Evolutionary conservation across 1,140 invertebrate species (phyloP).

Genomic region (Schlechtendalia chinensis): DNA sequence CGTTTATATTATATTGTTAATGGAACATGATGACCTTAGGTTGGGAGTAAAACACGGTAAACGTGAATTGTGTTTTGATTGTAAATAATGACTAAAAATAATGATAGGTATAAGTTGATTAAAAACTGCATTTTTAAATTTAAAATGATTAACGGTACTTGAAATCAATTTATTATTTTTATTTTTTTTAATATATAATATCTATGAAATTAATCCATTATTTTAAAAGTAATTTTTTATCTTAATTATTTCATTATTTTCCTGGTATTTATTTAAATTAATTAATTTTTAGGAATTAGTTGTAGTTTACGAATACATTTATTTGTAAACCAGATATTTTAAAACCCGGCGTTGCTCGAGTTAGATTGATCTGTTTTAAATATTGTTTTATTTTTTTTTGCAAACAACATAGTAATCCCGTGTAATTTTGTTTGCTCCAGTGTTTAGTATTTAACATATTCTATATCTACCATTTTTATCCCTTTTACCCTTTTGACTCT

Average conservation of each 20-base stretch:
- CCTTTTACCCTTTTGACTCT: no score
- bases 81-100: conserved; percentile 10
- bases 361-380: no score
- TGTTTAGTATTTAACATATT: no score
- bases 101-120: conserved; percentile 10
- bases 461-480: no score
- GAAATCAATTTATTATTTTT: not conserved
- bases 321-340: no score
- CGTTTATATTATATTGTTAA: not conserved
- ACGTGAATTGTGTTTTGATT: conserved; percentile 18
- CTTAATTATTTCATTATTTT: not conserved
- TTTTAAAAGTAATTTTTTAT: not conserved
- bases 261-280: not conserved
- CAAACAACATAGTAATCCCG: no score
- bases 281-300: no score
- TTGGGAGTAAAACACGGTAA: conserved; percentile 28
- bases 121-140: conserved; percentile 7
- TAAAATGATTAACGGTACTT: not conserved
- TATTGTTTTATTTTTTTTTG: no score
- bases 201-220: no score
- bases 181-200: not conserved
- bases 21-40: conserved; percentile 14
- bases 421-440: no score
- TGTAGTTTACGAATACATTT: no score
- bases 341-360: no score